phyloP scores from a whole-genome alignment of 2,113 vertebrate genomes.

The Notothenia coriiceps region DNA sequence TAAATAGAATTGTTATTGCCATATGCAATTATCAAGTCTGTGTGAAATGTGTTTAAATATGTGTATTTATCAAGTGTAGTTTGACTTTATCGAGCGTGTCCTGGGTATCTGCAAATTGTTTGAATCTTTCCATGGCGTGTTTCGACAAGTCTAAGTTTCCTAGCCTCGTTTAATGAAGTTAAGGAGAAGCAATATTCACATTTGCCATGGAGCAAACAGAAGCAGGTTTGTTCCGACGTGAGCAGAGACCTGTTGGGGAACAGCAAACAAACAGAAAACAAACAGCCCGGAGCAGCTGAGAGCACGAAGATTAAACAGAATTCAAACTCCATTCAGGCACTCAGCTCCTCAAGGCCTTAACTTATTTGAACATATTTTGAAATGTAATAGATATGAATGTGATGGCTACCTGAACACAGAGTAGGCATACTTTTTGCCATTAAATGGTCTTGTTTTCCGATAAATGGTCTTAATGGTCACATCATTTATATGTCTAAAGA shows the following conservation, averaged over 20 bases:
- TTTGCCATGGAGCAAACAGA: neutral
- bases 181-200: neutral
- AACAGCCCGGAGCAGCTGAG: neutral
- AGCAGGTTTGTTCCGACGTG: neutral
- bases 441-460: neutral
- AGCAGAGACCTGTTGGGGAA: neutral
- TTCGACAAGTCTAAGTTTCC: neutral
- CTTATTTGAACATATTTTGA: neutral
- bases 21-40: neutral
- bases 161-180: slow-evolving; percentile 2
- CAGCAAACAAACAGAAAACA: slow-evolving; percentile 14
- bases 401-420: neutral
- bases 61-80: neutral
- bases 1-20: neutral
- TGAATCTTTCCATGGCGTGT: neutral
- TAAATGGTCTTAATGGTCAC: neutral
- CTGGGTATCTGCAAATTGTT: neutral
- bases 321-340: neutral
- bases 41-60: slow-evolving; percentile 19
- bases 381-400: neutral
- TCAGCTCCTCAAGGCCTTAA: neutral
- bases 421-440: neutral
- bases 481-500: neutral
- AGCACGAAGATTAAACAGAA: neutral
- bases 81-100: neutral